These are phyloP conservation scores for Ridgeia piscesae DNA, from an alignment of 1,140 invertebrate species.

Conservation along the genomic window DNA sequence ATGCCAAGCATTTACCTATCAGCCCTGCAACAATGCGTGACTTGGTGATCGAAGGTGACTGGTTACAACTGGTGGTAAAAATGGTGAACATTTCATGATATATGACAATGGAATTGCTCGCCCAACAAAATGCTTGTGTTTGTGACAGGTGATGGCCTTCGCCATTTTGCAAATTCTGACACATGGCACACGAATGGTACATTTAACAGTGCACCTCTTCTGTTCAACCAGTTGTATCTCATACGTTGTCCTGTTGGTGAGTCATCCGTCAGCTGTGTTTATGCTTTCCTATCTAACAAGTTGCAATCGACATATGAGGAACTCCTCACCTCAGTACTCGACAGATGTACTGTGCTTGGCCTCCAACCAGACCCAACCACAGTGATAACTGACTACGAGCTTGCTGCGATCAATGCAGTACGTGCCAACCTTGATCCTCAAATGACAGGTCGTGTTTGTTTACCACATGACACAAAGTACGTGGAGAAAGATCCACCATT, in stretches of 20 bases:
- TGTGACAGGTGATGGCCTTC: slow-evolving; percentile 1
- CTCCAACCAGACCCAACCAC: slow-evolving; percentile 7
- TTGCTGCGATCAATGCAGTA: slow-evolving; percentile 6
- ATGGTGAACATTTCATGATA: neutral
- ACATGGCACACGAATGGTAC: neutral
- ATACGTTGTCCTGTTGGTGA: slow-evolving; percentile 13
- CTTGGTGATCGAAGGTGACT: neutral
- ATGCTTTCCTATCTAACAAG: neutral
- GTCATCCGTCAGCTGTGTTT: slow-evolving; percentile 8
- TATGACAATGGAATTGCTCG: slow-evolving; percentile 4
- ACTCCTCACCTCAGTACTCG: neutral
- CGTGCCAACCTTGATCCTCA: neutral
- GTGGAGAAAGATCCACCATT: neutral
- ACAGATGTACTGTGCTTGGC: neutral
- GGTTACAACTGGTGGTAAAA: neutral
- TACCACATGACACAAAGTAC: neutral
- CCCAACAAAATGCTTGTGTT: slow-evolving; percentile 11
- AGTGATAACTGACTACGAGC: neutral
- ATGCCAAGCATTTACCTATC: neutral
- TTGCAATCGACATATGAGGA: slow-evolving; percentile 12
- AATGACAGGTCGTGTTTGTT: neutral
- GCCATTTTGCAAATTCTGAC: neutral
- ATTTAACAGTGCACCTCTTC: neutral
- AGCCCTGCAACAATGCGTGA: neutral
- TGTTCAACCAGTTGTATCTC: slow-evolving; percentile 8